phyloP scores from a whole-genome alignment of 2,888 invertebrate genomes.

The Ryuthela nishihirai region DNA sequence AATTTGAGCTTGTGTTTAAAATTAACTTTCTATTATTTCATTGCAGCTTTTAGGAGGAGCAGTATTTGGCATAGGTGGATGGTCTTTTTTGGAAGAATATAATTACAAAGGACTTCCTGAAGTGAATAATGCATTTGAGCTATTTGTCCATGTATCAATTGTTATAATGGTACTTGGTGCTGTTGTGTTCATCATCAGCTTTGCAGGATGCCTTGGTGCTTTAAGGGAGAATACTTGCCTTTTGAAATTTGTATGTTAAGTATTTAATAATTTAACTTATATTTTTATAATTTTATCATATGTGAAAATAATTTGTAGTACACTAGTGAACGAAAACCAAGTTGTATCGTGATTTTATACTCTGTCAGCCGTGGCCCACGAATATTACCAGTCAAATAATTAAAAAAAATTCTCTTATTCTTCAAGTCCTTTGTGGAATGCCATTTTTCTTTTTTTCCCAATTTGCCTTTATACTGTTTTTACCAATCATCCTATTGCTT shows the following conservation, averaged over 20 bases:
- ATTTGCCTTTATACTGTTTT: too few relatives aligned
- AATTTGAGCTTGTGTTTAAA: not conserved
- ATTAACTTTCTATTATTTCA: constrained; percentile 48
- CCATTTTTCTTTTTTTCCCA: too few relatives aligned
- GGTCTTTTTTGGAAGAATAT: constrained; percentile 91
- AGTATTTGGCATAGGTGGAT: constrained; percentile 79
- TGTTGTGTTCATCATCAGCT: constrained; percentile 88
- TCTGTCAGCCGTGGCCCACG: too few relatives aligned
- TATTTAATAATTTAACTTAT: constrained; percentile 5
- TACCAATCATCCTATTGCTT: too few relatives aligned
- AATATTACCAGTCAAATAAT: too few relatives aligned
- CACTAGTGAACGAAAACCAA: too few relatives aligned
- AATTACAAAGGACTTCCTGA: constrained; percentile 69
- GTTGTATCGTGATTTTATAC: too few relatives aligned
- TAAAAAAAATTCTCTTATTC: not conserved
- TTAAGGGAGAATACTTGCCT: constrained; percentile 86
- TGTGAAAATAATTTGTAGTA: too few relatives aligned
- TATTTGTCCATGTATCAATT: constrained; percentile 79
- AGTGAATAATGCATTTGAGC: constrained; percentile 79
- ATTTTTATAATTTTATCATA: constrained; percentile 5
- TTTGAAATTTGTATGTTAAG: constrained; percentile 75
- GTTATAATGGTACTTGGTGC: constrained; percentile 84
- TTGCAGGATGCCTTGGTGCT: constrained; percentile 88
- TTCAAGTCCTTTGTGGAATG: too few relatives aligned
- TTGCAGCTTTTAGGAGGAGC: constrained; percentile 80